Conservation (phyloP, 2,797 vertebrate species). For the Furcifer pardalis region DNA sequence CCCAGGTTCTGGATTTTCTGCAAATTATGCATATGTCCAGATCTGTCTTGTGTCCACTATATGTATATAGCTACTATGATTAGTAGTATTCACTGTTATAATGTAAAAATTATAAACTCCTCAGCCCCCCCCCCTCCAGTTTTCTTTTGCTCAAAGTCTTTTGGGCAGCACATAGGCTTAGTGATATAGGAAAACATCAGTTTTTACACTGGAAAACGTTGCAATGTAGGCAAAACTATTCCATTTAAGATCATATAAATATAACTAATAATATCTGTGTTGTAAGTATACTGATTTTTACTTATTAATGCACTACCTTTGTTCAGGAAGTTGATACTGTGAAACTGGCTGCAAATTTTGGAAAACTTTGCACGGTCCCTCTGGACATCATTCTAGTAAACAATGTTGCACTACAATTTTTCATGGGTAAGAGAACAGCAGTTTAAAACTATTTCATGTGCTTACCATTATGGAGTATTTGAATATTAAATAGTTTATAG, state of each 20-base stretch:
- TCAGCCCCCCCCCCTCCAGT: background rate
- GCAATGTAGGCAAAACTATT: background rate
- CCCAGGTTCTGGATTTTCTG: no score
- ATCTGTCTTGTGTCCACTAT: no score
- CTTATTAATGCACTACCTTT: conserved; percentile 26
- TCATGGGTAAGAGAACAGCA: conserved; percentile 88
- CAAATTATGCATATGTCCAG: no score
- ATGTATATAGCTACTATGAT: no score
- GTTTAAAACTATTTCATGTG: conserved; percentile 8
- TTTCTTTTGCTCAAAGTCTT: background rate
- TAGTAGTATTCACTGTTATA: background rate
- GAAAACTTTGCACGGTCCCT: conserved; percentile 97
- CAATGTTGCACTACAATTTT: conserved; percentile 99
- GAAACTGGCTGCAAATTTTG: conserved; percentile 96
- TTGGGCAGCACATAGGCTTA: background rate
- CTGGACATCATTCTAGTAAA: conserved; percentile 97
- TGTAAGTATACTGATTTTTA: background rate
- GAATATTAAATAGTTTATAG: no score
- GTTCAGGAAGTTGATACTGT: conserved; percentile 94
- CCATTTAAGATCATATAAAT: background rate
- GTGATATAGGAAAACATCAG: background rate
- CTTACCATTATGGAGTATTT: background rate
- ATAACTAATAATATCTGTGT: background rate
- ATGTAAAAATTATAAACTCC: background rate
- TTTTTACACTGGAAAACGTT: background rate